Conservation (phyloP, 2,888 invertebrate genomes). For the Drosophila mimica region DNA sequence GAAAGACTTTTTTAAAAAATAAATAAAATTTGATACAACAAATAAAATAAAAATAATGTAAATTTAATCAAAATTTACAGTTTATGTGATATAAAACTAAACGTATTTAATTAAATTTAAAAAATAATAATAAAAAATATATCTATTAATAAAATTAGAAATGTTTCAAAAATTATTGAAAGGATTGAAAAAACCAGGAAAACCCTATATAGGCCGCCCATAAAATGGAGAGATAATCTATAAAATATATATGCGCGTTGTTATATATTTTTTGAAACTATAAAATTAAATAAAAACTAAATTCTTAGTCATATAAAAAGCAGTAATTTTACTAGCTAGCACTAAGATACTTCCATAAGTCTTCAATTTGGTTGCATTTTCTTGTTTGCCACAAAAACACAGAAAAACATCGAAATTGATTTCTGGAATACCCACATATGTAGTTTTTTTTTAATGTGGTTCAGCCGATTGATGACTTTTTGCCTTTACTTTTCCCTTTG, state of each 20-base stretch:
- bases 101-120: no score
- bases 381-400: neutral
- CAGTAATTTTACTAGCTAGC: neutral
- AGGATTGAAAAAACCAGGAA: neutral
- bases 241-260: no score
- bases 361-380: neutral
- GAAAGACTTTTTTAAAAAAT: no score
- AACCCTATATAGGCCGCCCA: neutral
- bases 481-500: slow-evolving; percentile 16
- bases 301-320: neutral
- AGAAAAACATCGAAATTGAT: slow-evolving; percentile 17
- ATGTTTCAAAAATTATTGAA: neutral
- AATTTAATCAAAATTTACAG: neutral
- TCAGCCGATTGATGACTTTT: slow-evolving; percentile 49
- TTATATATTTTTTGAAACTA: neutral
- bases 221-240: no score
- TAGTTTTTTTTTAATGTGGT: slow-evolving; percentile 23
- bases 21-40: no score
- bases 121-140: no score
- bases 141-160: no score
- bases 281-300: neutral
- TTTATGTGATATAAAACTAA: neutral
- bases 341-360: neutral
- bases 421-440: slow-evolving; percentile 21
- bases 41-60: neutral